Percentiles rank a stretch among this genome's conserved stretches.
Evolutionary conservation across 2,113 vertebrate species (phyloP).

Genomic region (Felis chaus): DNA sequence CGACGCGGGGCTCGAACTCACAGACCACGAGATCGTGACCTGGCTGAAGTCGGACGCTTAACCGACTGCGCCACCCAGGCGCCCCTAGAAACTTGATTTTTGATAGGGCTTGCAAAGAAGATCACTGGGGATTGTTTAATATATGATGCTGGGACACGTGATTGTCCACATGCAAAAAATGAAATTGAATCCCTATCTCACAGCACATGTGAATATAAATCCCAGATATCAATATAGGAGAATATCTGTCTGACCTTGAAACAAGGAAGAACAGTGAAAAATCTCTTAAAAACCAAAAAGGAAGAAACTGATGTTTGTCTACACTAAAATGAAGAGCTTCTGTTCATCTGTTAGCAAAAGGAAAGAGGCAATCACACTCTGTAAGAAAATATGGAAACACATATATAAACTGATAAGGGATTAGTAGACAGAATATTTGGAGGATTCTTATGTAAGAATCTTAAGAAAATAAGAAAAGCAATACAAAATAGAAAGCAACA

Average conservation of each 20-base stretch:
- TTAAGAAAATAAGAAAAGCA: not conserved
- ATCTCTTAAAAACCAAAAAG: not conserved
- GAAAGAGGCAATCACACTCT: not conserved
- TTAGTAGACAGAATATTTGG: not conserved
- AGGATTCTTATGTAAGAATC: not conserved
- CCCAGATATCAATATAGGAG: not conserved
- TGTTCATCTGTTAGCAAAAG: not conserved
- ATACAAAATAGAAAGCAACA: not conserved
- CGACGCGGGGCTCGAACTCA: too few relatives aligned
- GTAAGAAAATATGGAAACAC: not conserved
- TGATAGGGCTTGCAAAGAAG: not conserved
- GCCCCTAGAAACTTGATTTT: not conserved
- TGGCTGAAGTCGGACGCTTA: too few relatives aligned
- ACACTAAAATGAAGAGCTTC: not conserved
- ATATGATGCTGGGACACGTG: not conserved
- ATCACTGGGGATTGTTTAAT: not conserved
- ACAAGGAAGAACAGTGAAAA: not conserved
- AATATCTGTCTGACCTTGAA: not conserved
- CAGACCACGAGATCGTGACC: too few relatives aligned
- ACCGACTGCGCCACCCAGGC: too few relatives aligned
- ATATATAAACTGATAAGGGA: not conserved
- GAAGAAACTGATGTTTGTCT: not conserved
- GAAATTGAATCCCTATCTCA: not conserved
- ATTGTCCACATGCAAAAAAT: not conserved
- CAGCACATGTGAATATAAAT: not conserved